Percentiles rank a stretch among this genome's conserved stretches.
phyloP scores from a whole-genome alignment of 2,797 vertebrate genomes.

The Paratrypauchen microcephalus region DNA sequence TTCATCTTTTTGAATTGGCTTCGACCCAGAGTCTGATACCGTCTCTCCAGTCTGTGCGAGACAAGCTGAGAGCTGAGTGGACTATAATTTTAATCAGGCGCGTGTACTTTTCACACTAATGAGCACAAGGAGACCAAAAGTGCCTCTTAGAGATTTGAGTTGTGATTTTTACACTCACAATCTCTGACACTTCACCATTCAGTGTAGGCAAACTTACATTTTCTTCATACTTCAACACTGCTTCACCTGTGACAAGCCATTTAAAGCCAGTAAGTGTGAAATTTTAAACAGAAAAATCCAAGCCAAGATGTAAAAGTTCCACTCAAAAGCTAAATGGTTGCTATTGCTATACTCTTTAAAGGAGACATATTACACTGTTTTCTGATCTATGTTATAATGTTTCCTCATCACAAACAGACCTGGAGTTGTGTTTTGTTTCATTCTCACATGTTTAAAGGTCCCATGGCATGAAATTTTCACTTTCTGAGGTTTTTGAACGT shows the following conservation, averaged over 20 bases:
- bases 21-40: not conserved
- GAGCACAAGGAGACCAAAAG: not conserved
- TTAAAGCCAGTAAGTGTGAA: not conserved
- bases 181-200: not conserved
- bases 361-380: no score
- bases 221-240: not conserved
- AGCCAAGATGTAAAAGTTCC: not conserved
- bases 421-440: no score
- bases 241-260: not conserved
- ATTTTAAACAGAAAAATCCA: not conserved
- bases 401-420: no score
- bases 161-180: not conserved
- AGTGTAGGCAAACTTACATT: not conserved
- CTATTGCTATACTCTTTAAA: not conserved
- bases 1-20: not conserved
- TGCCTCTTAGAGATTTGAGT: not conserved
- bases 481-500: no score
- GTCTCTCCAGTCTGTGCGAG: not conserved
- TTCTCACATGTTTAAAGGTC: no score
- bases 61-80: not conserved
- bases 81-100: conserved; percentile 3
- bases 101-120: conserved; percentile 6
- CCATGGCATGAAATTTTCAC: no score
- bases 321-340: no score
- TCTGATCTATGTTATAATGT: no score